phyloP scores from a whole-genome alignment of 1,140 invertebrate species.

The Cyphomyrmex costatus region DNA sequence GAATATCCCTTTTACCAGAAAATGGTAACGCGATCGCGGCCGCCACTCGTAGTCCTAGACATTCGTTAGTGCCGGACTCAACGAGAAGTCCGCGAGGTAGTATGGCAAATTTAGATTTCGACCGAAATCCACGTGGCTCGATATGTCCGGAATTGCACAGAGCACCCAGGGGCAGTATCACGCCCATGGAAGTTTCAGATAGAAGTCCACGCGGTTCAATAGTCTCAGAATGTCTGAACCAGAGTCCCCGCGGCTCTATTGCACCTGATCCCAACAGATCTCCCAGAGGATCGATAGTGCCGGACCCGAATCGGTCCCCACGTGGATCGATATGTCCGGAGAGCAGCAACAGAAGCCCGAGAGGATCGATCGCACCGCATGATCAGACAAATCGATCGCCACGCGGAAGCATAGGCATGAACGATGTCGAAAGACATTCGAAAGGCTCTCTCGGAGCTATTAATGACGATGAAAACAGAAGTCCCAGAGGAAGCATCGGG shows the following conservation, averaged over 20 bases:
- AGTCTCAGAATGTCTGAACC: conserved; percentile 84
- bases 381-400: conserved; percentile 87
- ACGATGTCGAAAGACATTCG: conserved; percentile 84
- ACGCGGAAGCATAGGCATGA: conserved; percentile 87
- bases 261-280: conserved; percentile 87
- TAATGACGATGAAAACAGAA: conserved; percentile 86
- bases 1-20: conserved; percentile 79
- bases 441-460: conserved; percentile 86
- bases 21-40: conserved; percentile 69
- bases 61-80: conserved; percentile 88
- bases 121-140: conserved; percentile 89
- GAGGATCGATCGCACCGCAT: conserved; percentile 88
- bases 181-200: conserved; percentile 80
- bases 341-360: conserved; percentile 86
- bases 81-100: conserved; percentile 86
- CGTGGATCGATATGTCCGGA: conserved; percentile 84
- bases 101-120: conserved; percentile 85
- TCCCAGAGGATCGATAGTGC: conserved; percentile 89
- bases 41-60: conserved; percentile 87
- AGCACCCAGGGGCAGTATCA: conserved; percentile 88
- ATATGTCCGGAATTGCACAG: conserved; percentile 87
- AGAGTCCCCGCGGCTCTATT: conserved; percentile 89
- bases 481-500: conserved; percentile 88
- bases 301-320: conserved; percentile 87
- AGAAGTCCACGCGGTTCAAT: conserved; percentile 89